Evolutionary conservation across 2,797 vertebrate genomes (phyloP).

Genomic region (Megalops cyprinoides): DNA sequence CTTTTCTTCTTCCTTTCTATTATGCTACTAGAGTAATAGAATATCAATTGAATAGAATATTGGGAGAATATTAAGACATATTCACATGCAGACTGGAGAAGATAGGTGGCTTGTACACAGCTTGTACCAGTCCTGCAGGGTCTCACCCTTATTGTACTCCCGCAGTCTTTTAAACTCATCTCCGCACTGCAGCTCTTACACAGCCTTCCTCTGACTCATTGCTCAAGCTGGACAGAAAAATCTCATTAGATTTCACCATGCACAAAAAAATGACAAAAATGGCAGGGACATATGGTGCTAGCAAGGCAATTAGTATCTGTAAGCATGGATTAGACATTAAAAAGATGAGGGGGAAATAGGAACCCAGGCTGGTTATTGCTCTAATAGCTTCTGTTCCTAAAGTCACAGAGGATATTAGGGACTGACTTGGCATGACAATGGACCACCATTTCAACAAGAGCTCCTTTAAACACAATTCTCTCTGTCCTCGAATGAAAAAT

Average conservation of each 20-base stretch:
- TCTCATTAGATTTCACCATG: conserved; percentile 70
- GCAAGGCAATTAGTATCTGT: conserved; percentile 72
- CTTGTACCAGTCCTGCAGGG: conserved; percentile 31
- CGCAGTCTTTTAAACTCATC: too few relatives aligned
- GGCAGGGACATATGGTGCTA: conserved; percentile 69
- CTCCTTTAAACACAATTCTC: conserved; percentile 42
- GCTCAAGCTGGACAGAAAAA: conserved; percentile 57
- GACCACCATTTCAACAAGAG: conserved; percentile 40
- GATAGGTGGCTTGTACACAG: too few relatives aligned
- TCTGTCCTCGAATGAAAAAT: conserved; percentile 65
- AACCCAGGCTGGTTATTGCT: conserved; percentile 52
- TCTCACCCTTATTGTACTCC: too few relatives aligned
- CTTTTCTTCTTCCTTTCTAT: too few relatives aligned
- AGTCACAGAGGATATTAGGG: conserved; percentile 61
- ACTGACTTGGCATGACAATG: conserved; percentile 61
- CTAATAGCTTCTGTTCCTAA: conserved; percentile 68
- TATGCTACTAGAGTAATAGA: too few relatives aligned
- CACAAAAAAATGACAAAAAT: conserved; percentile 65
- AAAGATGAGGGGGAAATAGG: conserved; percentile 58
- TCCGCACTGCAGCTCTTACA: conserved; percentile 12
- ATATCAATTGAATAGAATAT: too few relatives aligned
- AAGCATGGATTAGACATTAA: conserved; percentile 70
- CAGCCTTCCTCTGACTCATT: conserved; percentile 60
- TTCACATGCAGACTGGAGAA: not conserved
- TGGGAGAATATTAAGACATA: not conserved